Evolutionary conservation across 2,797 vertebrate species (phyloP).

Genomic region (Poeciliopsis gracilis): DNA sequence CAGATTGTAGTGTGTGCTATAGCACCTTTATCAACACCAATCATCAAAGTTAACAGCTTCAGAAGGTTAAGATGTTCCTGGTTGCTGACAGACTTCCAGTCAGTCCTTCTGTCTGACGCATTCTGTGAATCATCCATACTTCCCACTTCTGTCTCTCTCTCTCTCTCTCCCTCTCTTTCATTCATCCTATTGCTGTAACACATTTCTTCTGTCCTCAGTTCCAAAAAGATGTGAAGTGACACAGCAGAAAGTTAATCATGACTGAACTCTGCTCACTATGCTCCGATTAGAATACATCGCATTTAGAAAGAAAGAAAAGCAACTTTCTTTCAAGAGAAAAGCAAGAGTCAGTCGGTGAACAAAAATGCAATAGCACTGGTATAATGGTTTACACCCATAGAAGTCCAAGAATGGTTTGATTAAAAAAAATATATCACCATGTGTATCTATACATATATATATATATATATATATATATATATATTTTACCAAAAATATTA

Average conservation of each 20-base stretch:
- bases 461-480: neutral
- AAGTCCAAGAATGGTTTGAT: conserved; percentile 16
- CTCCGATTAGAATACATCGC: conserved; percentile 27
- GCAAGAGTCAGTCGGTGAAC: conserved; percentile 9
- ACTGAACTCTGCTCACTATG: conserved; percentile 48
- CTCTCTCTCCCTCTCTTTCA: conserved; percentile 24
- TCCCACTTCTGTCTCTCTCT: conserved; percentile 21
- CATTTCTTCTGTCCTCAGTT: conserved; percentile 62
- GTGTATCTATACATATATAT: no score
- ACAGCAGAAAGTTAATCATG: conserved; percentile 72
- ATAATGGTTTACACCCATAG: conserved; percentile 25
- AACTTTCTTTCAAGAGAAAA: conserved; percentile 5
- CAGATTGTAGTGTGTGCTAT: neutral
- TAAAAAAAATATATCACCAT: no score
- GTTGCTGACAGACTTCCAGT: conserved; percentile 67
- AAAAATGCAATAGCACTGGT: conserved; percentile 28
- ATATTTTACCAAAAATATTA: conserved; percentile 10
- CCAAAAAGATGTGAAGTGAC: conserved; percentile 67
- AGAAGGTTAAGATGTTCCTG: conserved; percentile 68
- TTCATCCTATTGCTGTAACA: conserved; percentile 57
- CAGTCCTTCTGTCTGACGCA: conserved; percentile 74
- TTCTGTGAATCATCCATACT: conserved; percentile 71
- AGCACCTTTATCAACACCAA: conserved; percentile 16
- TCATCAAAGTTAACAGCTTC: conserved; percentile 36
- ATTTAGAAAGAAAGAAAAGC: conserved; percentile 18